phyloP scores from a whole-genome alignment of 92 coral and sea anemone species.

The Actinostola sp. region DNA sequence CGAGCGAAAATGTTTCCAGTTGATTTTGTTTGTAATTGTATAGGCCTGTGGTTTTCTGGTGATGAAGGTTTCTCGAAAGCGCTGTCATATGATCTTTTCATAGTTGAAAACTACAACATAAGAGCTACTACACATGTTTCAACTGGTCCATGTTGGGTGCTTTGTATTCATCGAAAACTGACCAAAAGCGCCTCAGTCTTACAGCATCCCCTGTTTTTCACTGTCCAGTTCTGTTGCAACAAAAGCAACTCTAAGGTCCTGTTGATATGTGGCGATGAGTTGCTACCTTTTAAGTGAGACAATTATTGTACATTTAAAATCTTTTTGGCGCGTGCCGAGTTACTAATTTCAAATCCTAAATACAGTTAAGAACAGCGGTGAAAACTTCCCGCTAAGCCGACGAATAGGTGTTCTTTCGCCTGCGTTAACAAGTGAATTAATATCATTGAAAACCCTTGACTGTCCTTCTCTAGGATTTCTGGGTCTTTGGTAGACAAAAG shows the following conservation, averaged over 20 bases:
- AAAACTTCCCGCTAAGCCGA: slow-evolving; percentile 34
- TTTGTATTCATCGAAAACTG: slow-evolving; percentile 16
- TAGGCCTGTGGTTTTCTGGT: slow-evolving; percentile 40
- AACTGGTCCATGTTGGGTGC: slow-evolving; percentile 14
- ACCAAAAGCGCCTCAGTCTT: slow-evolving; percentile 24
- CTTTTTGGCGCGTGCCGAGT: slow-evolving; percentile 38
- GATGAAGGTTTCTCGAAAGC: slow-evolving; percentile 56
- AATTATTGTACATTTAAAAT: slow-evolving; percentile 23
- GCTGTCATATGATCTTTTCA: slow-evolving; percentile 41
- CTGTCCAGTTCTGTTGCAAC: background rate
- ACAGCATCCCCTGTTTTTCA: slow-evolving; percentile 13
- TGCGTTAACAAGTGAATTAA: slow-evolving; percentile 5
- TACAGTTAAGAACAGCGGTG: slow-evolving; percentile 4
- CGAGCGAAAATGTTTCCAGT: background rate
- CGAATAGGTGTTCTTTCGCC: slow-evolving; percentile 12
- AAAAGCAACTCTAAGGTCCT: slow-evolving; percentile 14
- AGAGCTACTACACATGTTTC: slow-evolving; percentile 41
- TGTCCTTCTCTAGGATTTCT: slow-evolving; percentile 13
- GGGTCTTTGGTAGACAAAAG: slow-evolving; percentile 22
- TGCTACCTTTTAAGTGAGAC: slow-evolving; percentile 21
- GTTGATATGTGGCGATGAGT: slow-evolving; percentile 32
- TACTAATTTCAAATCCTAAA: slow-evolving; percentile 26
- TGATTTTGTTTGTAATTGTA: slow-evolving; percentile 32
- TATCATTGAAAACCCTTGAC: background rate
- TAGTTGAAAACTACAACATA: slow-evolving; percentile 44